These are phyloP conservation scores for Xenops minutus DNA, from an alignment of 2,797 vertebrate genomes.

Conservation along the genomic window DNA sequence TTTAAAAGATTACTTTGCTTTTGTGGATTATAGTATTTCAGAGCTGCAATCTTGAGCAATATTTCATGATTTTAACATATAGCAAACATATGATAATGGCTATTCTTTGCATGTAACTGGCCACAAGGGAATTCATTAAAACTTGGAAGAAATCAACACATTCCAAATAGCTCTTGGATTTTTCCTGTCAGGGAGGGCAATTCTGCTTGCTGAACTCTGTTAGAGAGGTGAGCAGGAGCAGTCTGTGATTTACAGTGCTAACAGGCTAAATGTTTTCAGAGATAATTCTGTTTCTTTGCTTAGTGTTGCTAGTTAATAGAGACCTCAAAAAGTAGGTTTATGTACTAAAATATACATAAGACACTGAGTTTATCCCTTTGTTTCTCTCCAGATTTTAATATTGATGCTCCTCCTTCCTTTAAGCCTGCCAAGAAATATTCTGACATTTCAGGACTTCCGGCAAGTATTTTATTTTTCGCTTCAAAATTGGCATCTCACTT, in stretches of 20 bases:
- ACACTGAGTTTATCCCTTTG: not conserved
- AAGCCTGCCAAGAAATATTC: constrained; percentile 98
- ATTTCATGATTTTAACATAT: not conserved
- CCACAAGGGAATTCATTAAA: not conserved
- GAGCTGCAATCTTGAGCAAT: constrained; percentile 12
- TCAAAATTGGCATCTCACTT: not conserved
- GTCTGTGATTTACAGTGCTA: not conserved
- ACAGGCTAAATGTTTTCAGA: not conserved
- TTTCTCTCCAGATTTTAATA: constrained; percentile 85
- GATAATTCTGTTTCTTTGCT: not conserved
- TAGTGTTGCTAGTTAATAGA: not conserved
- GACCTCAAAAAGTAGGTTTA: not conserved
- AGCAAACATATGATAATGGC: not conserved
- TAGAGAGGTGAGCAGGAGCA: not conserved
- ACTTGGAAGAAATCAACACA: not conserved
- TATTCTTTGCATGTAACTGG: not conserved
- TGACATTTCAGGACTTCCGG: constrained; percentile 94
- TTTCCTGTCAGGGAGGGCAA: not conserved
- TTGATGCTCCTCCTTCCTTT: constrained; percentile 93
- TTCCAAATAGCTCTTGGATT: not conserved
- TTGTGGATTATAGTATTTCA: constrained; percentile 52
- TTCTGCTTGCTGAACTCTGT: not conserved
- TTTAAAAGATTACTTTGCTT: constrained; percentile 61
- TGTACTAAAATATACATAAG: not conserved
- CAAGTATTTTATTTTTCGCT: constrained; percentile 73